Conservation (phyloP, 1,140 invertebrate species). For the Drosophila setifemur region DNA sequence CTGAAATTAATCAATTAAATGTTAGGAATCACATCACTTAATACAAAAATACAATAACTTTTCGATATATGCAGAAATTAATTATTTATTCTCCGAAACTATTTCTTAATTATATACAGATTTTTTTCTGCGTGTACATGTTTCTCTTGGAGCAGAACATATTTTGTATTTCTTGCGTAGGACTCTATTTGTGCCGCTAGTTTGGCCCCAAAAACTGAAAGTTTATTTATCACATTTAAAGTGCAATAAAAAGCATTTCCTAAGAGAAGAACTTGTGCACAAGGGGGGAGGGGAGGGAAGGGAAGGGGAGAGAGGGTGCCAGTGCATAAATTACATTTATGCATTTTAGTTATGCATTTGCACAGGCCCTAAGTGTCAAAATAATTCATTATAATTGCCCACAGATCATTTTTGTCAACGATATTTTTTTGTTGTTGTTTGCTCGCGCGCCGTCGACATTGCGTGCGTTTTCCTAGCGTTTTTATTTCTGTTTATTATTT, state of each 20-base stretch:
- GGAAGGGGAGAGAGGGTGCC: constrained; percentile 21
- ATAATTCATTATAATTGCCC: constrained; percentile 82
- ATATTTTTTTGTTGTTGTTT: constrained; percentile 24
- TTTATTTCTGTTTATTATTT: constrained; percentile 17
- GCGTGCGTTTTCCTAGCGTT: constrained; percentile 64
- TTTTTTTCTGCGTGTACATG: too few relatives aligned
- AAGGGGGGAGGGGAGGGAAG: background rate
- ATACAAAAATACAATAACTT: too few relatives aligned
- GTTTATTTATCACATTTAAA: constrained; percentile 82
- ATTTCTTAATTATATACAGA: too few relatives aligned
- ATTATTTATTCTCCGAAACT: too few relatives aligned
- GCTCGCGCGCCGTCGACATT: constrained; percentile 31
- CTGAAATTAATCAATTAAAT: too few relatives aligned
- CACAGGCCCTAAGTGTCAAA: constrained; percentile 75
- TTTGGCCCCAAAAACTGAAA: constrained; percentile 32
- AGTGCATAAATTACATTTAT: constrained; percentile 75
- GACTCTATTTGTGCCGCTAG: constrained; percentile 47
- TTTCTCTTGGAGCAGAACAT: background rate
- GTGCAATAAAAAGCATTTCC: constrained; percentile 75
- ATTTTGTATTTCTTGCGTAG: constrained; percentile 39
- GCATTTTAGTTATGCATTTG: constrained; percentile 73
- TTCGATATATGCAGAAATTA: too few relatives aligned
- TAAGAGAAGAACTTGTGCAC: too few relatives aligned
- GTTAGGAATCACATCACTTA: too few relatives aligned
- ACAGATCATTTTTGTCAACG: constrained; percentile 80